Evolutionary conservation across 2,888 invertebrate genomes (phyloP), one percentile per base, ranked within the genome.

Genomic region (Mellilla xanthometata): DNA sequence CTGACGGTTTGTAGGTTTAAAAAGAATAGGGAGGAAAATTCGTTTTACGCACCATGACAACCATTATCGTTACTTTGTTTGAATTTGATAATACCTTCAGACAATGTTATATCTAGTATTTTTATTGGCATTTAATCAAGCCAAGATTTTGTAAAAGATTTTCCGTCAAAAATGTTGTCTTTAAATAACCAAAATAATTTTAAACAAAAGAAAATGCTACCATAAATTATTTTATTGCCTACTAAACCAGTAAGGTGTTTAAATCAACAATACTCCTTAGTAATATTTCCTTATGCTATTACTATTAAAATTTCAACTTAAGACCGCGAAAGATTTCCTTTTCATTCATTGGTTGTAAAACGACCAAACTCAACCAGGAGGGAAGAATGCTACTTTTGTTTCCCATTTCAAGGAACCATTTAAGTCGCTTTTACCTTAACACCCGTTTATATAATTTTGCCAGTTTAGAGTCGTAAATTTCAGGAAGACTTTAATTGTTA

Each of bases 391-490:
- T 66, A 78, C 82, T 79, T 84, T 85, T 84, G 86, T 86, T 84
- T 83, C 77, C 70, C 67, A 65, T 70, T 76, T 72, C 70, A 81
- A 81, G 81, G 81, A 65, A 73, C 72, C 76, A 76, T 84, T 87
- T 82, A 59, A 76, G 68, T 74, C 70, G 79, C 72, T 69, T 72
- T 71, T 72, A 67, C 79, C 77, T 70, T 71, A 71, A 64, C 65
- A 75, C 77, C 68, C 76, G 77, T 77, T 84, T 79, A 80, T 87
- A 87, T 87, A 82, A 87, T 87, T 88, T 85, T 77, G 71, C 77
- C 84, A 78, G 85, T 86, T 86, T 81, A 73, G 72, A 86, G 87
- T 84, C 89, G 83, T 89, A 89, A 89, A 89, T 89, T 88, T 86
- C 64, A 72, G 71, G 72, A 69, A 75, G 89, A 89, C 88, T 89